These are phyloP conservation scores for Laspeyria flexula DNA, from an alignment of 2,888 invertebrate genomes.

Conservation along the genomic window DNA sequence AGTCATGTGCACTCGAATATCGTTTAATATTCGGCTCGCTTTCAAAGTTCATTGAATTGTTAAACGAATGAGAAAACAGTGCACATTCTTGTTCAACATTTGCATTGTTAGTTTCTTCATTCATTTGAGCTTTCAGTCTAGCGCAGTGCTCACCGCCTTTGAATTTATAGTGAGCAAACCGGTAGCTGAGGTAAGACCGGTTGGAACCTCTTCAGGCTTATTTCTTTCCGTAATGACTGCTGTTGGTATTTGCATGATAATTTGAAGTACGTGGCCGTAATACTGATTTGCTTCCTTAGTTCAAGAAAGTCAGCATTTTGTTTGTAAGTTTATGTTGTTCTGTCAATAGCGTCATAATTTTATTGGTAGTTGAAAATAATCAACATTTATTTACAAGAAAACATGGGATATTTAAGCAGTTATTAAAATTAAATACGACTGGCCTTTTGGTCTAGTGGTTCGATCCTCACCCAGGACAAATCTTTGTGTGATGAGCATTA, in stretches of 20 bases:
- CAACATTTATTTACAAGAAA: too few relatives aligned
- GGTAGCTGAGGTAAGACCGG: background rate
- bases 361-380: too few relatives aligned
- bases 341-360: too few relatives aligned
- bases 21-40: background rate
- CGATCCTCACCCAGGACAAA: too few relatives aligned
- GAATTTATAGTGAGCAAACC: background rate
- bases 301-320: too few relatives aligned
- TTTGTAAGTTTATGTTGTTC: too few relatives aligned
- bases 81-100: background rate
- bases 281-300: background rate
- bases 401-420: too few relatives aligned
- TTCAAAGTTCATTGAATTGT: constrained; percentile 7
- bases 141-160: background rate
- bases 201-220: background rate
- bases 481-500: too few relatives aligned
- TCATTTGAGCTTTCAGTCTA: constrained; percentile 2
- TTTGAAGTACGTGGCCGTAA: background rate
- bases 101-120: background rate
- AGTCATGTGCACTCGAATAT: background rate
- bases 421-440: too few relatives aligned
- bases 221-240: background rate
- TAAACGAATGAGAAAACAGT: constrained; percentile 1
- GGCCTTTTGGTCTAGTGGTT: too few relatives aligned
- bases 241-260: background rate